Base-by-base conservation (phyloP, 2,797 vertebrate species). In the Characodon lateralis region DNA sequence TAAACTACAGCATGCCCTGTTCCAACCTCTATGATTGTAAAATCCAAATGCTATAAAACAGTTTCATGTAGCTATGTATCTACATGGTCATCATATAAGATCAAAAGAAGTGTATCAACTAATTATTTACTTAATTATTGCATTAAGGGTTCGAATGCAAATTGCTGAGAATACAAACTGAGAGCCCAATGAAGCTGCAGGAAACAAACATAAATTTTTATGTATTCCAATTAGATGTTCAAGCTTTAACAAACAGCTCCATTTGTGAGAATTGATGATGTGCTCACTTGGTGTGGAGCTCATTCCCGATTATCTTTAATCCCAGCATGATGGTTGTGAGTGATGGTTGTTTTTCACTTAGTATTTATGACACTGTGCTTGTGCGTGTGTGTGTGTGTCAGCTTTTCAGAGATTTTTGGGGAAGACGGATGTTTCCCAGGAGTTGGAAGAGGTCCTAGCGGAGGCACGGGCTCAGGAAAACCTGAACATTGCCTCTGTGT, bases 331-430 rank as follows among this genome's bases (percentile, higher is more conserved):
- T 50, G 63, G 22, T 41, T 55, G 43, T 72, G 79, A 78, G 14
- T 72, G 31, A 63, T 26, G 48, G 8, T 72, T 76, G 14, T 58
- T 31, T 6, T 6, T 2, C 39, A 20, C 3, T 63, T 7, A 0
- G 41, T 86, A 51, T 77, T 20, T 80, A 61, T 71, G 53, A 76
- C 28, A 0, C 0, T 41, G 48, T 28, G 65, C n/a, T 51, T 6
- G 2, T 51, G 46, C 39, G 48, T 78, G 46, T 84, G 18, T 87
- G 66, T 86, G 56, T 85, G 6, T 86, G 56, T 81, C 81, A 99
- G 98, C 97, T 8, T 98, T 99, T 87, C 96, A 94, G 91, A 96
- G 87, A 14, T 97, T 99, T 89, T 93, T 97, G 90, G 97, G 97
- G 51, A 98, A 96, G 87, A 82, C 90, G 0, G 97, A 99, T 0